Conservation (phyloP, 2,113 vertebrate genomes). For the Excalfactoria chinensis region DNA sequence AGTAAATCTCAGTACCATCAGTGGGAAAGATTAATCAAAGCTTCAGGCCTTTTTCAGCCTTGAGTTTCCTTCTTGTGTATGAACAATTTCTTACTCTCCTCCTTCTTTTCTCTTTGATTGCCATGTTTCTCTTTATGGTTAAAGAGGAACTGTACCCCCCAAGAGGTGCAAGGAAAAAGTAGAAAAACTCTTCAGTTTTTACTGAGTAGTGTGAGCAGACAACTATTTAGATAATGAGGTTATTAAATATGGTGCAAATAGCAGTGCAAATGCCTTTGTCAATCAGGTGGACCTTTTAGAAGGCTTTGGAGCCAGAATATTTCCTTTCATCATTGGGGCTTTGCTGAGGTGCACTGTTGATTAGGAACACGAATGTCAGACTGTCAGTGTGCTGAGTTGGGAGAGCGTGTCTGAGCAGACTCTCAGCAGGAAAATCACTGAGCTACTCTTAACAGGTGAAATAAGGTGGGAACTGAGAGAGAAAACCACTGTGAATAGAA, state of each 20-base stretch:
- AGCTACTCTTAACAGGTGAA: conserved; percentile 46
- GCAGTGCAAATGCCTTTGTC: conserved; percentile 51
- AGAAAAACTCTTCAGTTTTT: neutral
- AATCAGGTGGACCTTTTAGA: conserved; percentile 57
- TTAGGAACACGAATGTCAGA: conserved; percentile 55
- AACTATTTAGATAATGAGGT: conserved; percentile 37
- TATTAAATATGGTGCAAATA: conserved; percentile 53
- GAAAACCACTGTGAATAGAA: conserved; percentile 16
- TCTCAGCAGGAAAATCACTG: conserved; percentile 45
- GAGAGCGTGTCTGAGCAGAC: conserved; percentile 18
- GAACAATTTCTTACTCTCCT: conserved; percentile 7
- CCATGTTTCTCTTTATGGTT: neutral
- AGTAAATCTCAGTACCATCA: neutral
- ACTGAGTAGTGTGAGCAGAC: neutral
- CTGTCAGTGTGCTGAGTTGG: conserved; percentile 41
- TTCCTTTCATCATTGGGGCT: conserved; percentile 60
- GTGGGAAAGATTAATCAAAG: conserved; percentile 7
- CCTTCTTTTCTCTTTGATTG: neutral
- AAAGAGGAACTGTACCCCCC: neutral
- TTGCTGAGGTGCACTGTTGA: conserved; percentile 48
- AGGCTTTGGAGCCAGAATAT: conserved; percentile 40
- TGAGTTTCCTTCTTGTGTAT: neutral
- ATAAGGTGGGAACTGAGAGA: conserved; percentile 22
- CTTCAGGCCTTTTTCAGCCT: neutral
- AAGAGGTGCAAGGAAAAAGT: neutral